Conservation (phyloP, 2,113 vertebrate species). For the Henicopernis longicauda region DNA sequence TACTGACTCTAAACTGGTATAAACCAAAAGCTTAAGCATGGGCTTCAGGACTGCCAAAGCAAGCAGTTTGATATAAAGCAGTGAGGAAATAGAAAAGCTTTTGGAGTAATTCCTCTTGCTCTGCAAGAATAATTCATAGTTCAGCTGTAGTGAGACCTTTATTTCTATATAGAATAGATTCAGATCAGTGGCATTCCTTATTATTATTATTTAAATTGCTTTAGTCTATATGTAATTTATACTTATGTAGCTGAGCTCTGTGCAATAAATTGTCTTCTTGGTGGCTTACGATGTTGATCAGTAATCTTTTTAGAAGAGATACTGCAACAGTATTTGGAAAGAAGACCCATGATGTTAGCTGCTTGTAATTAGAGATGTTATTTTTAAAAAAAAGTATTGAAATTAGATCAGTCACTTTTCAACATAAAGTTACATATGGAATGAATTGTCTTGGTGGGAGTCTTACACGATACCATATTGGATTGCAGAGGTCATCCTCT, state of each 20-base stretch:
- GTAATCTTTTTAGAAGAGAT: neutral
- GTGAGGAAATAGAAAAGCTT: neutral
- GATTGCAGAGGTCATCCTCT: neutral
- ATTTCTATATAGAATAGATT: neutral
- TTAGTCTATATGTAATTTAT: neutral
- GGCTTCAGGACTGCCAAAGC: neutral
- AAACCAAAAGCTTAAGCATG: neutral
- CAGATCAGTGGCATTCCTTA: neutral
- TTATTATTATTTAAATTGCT: neutral
- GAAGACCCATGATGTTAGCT: neutral
- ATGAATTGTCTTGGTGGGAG: neutral
- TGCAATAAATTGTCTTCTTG: neutral
- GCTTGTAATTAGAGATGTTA: neutral
- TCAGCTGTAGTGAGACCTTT: neutral
- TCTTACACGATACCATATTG: neutral
- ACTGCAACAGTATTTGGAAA: neutral
- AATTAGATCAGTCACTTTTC: neutral
- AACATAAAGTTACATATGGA: neutral
- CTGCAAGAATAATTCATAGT: neutral
- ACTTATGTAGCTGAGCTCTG: neutral
- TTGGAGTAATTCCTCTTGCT: neutral
- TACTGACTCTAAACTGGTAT: neutral
- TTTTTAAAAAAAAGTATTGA: neutral
- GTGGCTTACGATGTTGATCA: neutral
- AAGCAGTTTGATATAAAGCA: neutral